phyloP scores from a whole-genome alignment of 2,888 invertebrate species.

The Dasysyrphus tricinctus region DNA sequence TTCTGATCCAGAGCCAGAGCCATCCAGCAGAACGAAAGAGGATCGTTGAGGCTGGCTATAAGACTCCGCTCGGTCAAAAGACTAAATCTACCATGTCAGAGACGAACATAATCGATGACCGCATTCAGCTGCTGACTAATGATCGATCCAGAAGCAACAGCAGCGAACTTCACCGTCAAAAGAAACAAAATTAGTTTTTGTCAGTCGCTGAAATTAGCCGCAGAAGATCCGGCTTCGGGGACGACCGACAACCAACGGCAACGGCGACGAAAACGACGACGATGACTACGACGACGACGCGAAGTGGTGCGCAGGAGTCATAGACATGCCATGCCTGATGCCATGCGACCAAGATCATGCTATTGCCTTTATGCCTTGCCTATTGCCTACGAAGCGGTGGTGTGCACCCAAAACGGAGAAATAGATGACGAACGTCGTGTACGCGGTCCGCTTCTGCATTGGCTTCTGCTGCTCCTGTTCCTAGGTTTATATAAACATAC shows the following conservation, averaged over 20 bases:
- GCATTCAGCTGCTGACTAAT: constrained; percentile 74
- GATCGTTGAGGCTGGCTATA: constrained; percentile 37
- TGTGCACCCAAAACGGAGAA: constrained; percentile 47
- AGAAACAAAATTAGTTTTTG: constrained; percentile 74
- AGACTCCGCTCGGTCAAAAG: constrained; percentile 66
- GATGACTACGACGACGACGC: background rate
- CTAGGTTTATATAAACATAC: background rate
- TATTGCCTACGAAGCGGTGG: background rate
- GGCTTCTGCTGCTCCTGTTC: constrained; percentile 69
- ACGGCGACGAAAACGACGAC: background rate
- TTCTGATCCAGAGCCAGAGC: constrained; percentile 30
- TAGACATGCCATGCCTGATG: constrained; percentile 47
- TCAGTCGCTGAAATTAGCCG: constrained; percentile 73
- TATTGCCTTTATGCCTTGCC: background rate
- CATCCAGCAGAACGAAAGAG: constrained; percentile 40
- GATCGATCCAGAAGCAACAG: constrained; percentile 74
- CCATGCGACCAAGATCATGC: constrained; percentile 27
- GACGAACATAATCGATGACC: constrained; percentile 75
- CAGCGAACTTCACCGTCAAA: constrained; percentile 71
- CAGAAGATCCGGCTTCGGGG: constrained; percentile 38
- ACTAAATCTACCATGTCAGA: constrained; percentile 71
- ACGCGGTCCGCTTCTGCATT: constrained; percentile 62
- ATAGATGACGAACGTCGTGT: constrained; percentile 69
- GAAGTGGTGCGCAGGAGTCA: constrained; percentile 41
- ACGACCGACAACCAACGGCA: constrained; percentile 2